phyloP scores from a whole-genome alignment of 1,140 invertebrate species.

The Procambarus clarkii region DNA sequence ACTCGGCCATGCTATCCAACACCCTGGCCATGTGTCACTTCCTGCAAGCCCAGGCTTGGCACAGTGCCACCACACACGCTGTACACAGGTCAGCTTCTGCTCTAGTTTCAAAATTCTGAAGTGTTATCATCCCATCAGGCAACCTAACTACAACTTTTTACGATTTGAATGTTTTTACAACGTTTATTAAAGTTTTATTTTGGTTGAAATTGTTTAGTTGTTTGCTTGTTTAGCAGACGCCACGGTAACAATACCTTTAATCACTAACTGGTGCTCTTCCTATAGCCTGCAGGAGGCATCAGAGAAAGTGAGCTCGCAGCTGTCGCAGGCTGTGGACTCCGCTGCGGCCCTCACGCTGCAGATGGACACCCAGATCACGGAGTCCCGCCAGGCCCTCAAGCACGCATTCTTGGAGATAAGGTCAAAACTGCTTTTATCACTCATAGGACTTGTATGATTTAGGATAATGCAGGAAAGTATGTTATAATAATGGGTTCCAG shows the following conservation, averaged over 20 bases:
- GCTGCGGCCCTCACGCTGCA: conserved; percentile 15
- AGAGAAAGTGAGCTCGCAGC: conserved; percentile 10
- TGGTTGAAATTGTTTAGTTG: too few species aligned
- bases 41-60: conserved; percentile 44
- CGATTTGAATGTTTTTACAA: too few species aligned
- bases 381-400: conserved; percentile 31
- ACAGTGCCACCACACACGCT: conserved; percentile 22
- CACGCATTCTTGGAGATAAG: conserved; percentile 26
- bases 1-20: conserved; percentile 38
- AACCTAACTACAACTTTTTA: too few species aligned
- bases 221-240: too few species aligned
- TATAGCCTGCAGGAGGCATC: conserved; percentile 20
- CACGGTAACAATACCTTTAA: not conserved
- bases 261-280: not conserved
- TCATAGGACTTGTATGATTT: not conserved
- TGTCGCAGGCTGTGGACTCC: conserved; percentile 26
- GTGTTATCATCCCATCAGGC: too few species aligned
- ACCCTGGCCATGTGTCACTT: conserved; percentile 58
- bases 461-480: not conserved
- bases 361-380: conserved; percentile 32
- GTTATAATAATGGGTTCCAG: too few species aligned
- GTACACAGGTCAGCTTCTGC: conserved; percentile 17
- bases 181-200: too few species aligned
- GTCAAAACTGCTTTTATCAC: not conserved
- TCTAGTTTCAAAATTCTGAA: too few species aligned